Percentiles rank a stretch among this genome's conserved stretches.
Evolutionary conservation across 2,797 vertebrate species (phyloP).

Genomic region (Hemibagrus guttatus): DNA sequence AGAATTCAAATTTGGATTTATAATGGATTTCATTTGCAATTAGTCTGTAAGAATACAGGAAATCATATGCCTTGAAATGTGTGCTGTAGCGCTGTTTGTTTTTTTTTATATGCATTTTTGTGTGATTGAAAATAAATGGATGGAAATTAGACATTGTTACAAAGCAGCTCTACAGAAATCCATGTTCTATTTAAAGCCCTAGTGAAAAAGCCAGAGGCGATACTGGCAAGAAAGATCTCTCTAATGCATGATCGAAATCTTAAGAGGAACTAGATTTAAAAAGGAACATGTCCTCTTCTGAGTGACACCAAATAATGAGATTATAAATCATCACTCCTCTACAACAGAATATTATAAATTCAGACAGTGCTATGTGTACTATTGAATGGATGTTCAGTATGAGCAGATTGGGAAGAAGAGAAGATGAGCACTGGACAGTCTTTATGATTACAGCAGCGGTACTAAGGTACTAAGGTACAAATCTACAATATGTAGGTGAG

Average conservation of each 20-base stretch:
- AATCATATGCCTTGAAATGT: not conserved
- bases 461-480: not conserved
- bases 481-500: not conserved
- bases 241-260: not conserved
- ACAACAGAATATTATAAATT: not conserved
- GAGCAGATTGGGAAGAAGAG: not conserved
- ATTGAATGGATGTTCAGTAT: not conserved
- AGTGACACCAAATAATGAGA: not conserved
- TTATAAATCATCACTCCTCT: not conserved
- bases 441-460: not conserved
- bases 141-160: conserved; percentile 5
- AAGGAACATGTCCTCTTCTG: not conserved
- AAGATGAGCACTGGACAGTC: too few species aligned
- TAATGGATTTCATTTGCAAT: not conserved
- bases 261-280: not conserved
- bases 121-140: not conserved
- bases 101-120: not conserved
- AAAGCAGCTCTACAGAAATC: not conserved
- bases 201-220: not conserved
- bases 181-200: not conserved
- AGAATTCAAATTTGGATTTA: not conserved
- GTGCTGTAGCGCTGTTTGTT: not conserved
- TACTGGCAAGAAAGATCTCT: not conserved
- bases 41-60: not conserved
- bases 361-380: not conserved